A percentile compares a stretch with the other conserved stretches of the same genome.
Evolutionary conservation across 2,888 invertebrate species (phyloP).

Genomic region (Baronia brevicornis): DNA sequence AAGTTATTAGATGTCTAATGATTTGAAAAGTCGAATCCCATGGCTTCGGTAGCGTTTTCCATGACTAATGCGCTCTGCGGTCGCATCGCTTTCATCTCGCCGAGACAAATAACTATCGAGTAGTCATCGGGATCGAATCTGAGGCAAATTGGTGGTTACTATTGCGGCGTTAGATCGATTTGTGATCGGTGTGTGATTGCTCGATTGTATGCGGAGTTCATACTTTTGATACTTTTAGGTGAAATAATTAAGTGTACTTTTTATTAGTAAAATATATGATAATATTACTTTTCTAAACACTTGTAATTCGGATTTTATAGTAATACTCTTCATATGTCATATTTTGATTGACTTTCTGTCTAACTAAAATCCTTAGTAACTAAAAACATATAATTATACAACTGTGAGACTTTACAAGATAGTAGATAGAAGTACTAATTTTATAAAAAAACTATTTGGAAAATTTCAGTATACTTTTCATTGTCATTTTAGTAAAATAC

Average conservation of each 20-base stretch:
- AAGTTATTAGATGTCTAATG: constrained; percentile 14
- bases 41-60: constrained; percentile 43
- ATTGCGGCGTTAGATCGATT: constrained; percentile 53
- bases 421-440: no score
- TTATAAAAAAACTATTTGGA: no score
- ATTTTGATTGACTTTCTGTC: no score
- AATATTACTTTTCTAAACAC: no score
- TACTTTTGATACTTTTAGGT: constrained; percentile 16
- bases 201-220: constrained; percentile 10
- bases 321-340: no score
- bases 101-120: constrained; percentile 42
- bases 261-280: no score
- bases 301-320: no score
- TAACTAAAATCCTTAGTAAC: no score
- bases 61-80: constrained; percentile 48
- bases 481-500: no score
- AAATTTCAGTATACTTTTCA: no score
- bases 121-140: constrained; percentile 53
- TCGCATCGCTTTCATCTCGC: constrained; percentile 41
- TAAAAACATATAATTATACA: no score
- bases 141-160: constrained; percentile 38
- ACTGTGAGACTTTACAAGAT: no score
- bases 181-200: constrained; percentile 45
- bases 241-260: constrained; percentile 4
- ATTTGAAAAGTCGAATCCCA: constrained; percentile 24